A percentile compares a stretch with the other conserved stretches of the same genome.
Conservation (phyloP, 1,140 invertebrate species). For the Camponotus vicinus region DNA sequence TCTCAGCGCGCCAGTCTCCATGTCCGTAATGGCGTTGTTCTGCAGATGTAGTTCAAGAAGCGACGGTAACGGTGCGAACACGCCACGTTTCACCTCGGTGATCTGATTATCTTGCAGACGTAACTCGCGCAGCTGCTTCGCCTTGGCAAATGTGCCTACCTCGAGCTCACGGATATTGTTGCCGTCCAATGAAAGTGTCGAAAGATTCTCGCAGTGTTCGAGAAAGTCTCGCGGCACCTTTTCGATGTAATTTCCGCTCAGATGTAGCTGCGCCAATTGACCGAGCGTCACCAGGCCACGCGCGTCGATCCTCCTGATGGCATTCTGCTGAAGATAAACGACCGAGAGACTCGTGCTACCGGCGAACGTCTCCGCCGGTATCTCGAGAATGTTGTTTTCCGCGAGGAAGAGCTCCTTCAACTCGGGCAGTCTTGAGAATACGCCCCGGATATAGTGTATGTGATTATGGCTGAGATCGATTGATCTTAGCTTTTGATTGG, state of each 20-base stretch:
- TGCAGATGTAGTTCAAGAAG: slow-evolving; percentile 95
- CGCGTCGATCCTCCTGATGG: slow-evolving; percentile 91
- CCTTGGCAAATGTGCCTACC: slow-evolving; percentile 92
- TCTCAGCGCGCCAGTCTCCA: slow-evolving; percentile 94
- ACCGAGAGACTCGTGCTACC: slow-evolving; percentile 92
- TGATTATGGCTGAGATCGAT: slow-evolving; percentile 96
- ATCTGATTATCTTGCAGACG: slow-evolving; percentile 95
- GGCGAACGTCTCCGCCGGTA: slow-evolving; percentile 93
- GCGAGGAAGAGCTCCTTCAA: slow-evolving; percentile 94
- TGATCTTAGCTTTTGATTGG: slow-evolving; percentile 91
- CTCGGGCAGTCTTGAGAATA: slow-evolving; percentile 93
- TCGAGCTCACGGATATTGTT: slow-evolving; percentile 94
- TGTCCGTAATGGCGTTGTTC: slow-evolving; percentile 93
- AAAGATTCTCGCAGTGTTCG: slow-evolving; percentile 90
- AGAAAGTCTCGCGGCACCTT: slow-evolving; percentile 92
- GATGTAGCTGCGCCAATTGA: slow-evolving; percentile 93
- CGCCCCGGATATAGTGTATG: slow-evolving; percentile 93
- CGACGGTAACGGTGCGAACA: slow-evolving; percentile 93
- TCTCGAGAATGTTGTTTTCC: slow-evolving; percentile 95
- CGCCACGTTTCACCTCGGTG: slow-evolving; percentile 90
- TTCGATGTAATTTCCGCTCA: slow-evolving; percentile 95
- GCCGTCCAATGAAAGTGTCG: slow-evolving; percentile 95
- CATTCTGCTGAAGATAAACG: slow-evolving; percentile 95
- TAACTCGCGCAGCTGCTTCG: slow-evolving; percentile 92
- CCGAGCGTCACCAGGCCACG: slow-evolving; percentile 90